A percentile compares a stretch with the other conserved stretches of the same genome.
phyloP scores from a whole-genome alignment of 2,113 vertebrate genomes.

The Balaeniceps rex region DNA sequence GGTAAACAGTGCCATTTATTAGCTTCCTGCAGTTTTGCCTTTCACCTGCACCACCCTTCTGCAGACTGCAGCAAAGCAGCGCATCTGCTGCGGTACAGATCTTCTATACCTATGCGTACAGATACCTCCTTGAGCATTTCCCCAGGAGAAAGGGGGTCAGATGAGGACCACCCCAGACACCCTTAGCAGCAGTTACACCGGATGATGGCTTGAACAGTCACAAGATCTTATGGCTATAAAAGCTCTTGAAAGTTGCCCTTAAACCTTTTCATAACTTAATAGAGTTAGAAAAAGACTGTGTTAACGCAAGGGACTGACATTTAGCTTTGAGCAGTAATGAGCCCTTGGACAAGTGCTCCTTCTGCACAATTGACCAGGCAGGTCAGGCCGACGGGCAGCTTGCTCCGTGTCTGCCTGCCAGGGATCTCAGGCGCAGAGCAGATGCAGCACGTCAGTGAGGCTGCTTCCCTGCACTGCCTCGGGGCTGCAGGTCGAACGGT shows the following conservation, averaged over 20 bases:
- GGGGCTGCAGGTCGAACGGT: not conserved
- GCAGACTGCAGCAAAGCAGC: not conserved
- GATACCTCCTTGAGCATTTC: rapidly evolving
- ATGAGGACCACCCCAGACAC: rapidly evolving
- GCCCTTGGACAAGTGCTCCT: not conserved
- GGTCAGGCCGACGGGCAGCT: not conserved
- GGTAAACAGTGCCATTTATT: not conserved
- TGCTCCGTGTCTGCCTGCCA: rapidly evolving
- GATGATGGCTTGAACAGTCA: not conserved
- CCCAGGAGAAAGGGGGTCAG: not conserved
- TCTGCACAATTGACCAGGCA: not conserved
- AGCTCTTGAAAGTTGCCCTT: not conserved
- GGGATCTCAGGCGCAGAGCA: rapidly evolving
- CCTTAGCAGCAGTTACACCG: not conserved
- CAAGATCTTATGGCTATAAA: not conserved
- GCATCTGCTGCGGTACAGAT: rapidly evolving
- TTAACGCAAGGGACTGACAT: not conserved
- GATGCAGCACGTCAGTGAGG: rapidly evolving
- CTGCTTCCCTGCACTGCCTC: not conserved
- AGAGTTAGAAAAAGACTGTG: not conserved
- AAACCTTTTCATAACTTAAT: not conserved
- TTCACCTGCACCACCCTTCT: not conserved
- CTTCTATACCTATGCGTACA: rapidly evolving
- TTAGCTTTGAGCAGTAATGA: not conserved
- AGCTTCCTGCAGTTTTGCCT: not conserved